phyloP scores from a whole-genome alignment of 2,888 invertebrate genomes.

The Phoronis australis region DNA sequence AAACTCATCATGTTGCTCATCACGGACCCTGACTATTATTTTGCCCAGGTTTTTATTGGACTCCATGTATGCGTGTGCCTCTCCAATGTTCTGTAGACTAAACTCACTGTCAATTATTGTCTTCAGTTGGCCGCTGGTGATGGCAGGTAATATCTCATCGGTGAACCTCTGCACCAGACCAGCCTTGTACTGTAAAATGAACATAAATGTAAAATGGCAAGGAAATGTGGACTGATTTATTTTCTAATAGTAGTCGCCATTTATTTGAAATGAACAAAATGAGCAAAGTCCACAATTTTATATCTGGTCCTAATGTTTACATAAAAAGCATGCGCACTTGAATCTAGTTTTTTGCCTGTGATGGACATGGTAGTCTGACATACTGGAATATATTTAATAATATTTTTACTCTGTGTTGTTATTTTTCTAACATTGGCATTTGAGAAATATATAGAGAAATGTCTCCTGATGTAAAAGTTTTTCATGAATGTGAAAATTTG shows the following conservation, averaged over 20 bases:
- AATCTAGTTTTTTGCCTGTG: no score
- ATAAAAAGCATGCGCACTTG: no score
- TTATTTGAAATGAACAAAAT: no score
- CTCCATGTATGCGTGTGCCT: conserved; percentile 47
- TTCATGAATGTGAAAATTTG: no score
- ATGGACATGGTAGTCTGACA: no score
- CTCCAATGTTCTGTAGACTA: conserved; percentile 32
- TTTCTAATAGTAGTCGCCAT: background rate
- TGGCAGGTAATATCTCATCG: conserved; percentile 26
- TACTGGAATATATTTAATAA: no score
- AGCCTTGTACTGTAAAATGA: conserved; percentile 43
- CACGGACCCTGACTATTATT: conserved; percentile 34
- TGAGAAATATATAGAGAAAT: no score
- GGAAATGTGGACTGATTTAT: background rate
- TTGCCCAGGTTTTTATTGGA: conserved; percentile 47
- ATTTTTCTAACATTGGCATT: no score
- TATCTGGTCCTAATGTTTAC: no score
- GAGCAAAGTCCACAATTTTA: no score
- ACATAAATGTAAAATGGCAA: background rate
- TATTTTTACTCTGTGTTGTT: no score
- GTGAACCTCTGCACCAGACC: conserved; percentile 35
- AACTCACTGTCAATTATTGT: conserved; percentile 38
- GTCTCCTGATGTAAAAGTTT: no score
- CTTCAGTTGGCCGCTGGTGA: conserved; percentile 32
- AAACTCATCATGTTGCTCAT: conserved; percentile 21